These are phyloP conservation scores for Cathartes aura DNA, from an alignment of 2,113 vertebrate species.

Conservation along the genomic window DNA sequence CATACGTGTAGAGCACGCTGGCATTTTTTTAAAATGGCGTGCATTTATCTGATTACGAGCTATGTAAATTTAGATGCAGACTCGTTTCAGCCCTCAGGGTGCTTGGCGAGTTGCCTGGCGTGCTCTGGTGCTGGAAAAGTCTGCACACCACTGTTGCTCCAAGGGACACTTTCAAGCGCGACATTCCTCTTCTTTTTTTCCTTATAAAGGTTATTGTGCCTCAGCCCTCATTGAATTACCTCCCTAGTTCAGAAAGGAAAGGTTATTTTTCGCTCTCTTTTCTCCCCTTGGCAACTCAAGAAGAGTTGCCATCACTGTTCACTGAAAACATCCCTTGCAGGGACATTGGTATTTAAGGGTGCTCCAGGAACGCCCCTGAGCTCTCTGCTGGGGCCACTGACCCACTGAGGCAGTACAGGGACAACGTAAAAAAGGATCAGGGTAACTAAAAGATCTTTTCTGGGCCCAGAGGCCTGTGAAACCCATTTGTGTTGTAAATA, in stretches of 20 bases:
- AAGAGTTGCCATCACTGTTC: not conserved
- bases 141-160: not conserved
- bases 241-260: not conserved
- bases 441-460: not conserved
- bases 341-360: not conserved
- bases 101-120: conserved; percentile 9
- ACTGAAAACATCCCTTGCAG: not conserved
- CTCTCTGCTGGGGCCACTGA: not conserved
- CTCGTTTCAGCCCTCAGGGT: not conserved
- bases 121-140: not conserved
- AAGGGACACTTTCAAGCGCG: not conserved
- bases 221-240: not conserved
- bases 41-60: conserved; percentile 7
- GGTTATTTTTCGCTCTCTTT: not conserved
- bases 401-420: not conserved
- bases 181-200: not conserved
- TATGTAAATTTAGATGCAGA: conserved; percentile 37
- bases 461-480: not conserved
- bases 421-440: not conserved
- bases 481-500: not conserved
- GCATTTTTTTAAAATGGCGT: not conserved
- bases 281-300: not conserved
- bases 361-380: not conserved
- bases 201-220: conserved; percentile 6
- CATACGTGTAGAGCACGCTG: not conserved